Conservation (phyloP, 2,888 invertebrate genomes). For the Carabus problematicus region DNA sequence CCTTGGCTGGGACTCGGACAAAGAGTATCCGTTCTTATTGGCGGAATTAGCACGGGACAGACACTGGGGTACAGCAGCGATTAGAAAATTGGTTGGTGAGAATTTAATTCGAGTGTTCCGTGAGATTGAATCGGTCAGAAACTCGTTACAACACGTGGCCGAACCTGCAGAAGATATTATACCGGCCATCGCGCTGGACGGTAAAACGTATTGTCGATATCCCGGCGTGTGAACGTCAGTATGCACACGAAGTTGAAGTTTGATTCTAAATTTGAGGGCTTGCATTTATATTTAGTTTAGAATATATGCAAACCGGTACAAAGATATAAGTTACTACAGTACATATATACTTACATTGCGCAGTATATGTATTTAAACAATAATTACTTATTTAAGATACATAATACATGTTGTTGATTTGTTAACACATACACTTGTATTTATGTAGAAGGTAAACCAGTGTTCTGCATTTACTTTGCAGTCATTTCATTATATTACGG, state of each 20-base stretch:
- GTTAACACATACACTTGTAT: no score
- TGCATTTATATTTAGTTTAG: conserved; percentile 18
- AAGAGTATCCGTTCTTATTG: conserved; percentile 62
- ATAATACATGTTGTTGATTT: no score
- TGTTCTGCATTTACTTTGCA: no score
- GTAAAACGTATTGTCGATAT: conserved; percentile 64
- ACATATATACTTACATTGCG: background rate
- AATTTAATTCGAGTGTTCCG: conserved; percentile 66
- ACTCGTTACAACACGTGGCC: conserved; percentile 48
- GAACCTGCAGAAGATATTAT: conserved; percentile 65
- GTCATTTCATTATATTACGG: no score
- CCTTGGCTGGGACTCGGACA: conserved; percentile 64
- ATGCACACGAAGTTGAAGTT: background rate
- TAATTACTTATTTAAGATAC: background rate
- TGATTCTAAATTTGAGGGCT: conserved; percentile 35
- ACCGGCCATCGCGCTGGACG: conserved; percentile 62
- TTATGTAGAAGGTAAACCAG: no score
- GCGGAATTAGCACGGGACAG: conserved; percentile 67
- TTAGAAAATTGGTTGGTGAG: conserved; percentile 67
- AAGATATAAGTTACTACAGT: background rate
- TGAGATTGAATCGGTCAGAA: conserved; percentile 60
- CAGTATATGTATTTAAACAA: background rate
- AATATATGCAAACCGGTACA: background rate
- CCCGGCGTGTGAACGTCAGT: conserved; percentile 56
- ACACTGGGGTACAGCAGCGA: conserved; percentile 67